These are phyloP conservation scores for Meles meles DNA, from an alignment of 2,113 vertebrate genomes.

Conservation along the genomic window DNA sequence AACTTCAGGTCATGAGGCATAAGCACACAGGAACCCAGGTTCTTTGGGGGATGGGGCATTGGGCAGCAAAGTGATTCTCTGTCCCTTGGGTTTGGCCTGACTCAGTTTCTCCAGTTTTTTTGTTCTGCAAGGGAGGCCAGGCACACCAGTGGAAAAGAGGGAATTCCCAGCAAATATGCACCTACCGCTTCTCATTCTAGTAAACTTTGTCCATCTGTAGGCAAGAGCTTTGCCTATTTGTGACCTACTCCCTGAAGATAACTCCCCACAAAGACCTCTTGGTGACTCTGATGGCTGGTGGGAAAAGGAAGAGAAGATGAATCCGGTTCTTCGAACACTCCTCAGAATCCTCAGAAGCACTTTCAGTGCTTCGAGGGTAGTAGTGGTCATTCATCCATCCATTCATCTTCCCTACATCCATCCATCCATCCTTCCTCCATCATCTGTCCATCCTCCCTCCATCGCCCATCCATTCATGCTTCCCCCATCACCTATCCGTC, in stretches of 20 bases:
- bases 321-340: not conserved
- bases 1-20: not conserved
- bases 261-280: not conserved
- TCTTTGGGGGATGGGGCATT: conserved; percentile 1
- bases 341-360: not conserved
- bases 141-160: not conserved
- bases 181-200: not conserved
- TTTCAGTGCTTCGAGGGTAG: not conserved
- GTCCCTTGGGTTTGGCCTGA: not conserved
- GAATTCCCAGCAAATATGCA: not conserved
- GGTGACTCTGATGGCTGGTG: not conserved
- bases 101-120: not conserved
- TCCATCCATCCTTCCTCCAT: not conserved
- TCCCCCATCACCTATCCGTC: too few species aligned
- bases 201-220: not conserved
- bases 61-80: not conserved
- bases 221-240: not conserved
- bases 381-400: not conserved
- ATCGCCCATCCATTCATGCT: not conserved
- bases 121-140: not conserved
- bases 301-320: not conserved
- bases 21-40: conserved; percentile 6
- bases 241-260: not conserved
- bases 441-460: not conserved
- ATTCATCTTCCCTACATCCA: not conserved